phyloP scores from a whole-genome alignment of 2,113 vertebrate species.

The Loxodonta africana region DNA sequence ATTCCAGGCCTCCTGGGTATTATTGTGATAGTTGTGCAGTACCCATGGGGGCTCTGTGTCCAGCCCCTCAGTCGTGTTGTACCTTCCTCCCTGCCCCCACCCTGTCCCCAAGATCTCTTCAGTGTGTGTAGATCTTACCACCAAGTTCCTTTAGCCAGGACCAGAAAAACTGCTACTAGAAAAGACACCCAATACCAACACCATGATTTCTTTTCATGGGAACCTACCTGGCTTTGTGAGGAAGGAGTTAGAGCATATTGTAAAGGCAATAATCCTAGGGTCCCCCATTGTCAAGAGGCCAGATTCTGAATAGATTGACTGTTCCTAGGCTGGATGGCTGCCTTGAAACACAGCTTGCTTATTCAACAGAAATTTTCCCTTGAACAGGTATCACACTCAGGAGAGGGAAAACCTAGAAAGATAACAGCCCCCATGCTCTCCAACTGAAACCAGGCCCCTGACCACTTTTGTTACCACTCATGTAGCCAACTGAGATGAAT shows the following conservation, averaged over 20 bases:
- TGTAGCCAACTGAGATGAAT: conserved; percentile 70
- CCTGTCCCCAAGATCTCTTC: not conserved
- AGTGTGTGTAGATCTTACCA: not conserved
- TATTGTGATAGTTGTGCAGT: too few species aligned
- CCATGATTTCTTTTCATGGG: conserved; percentile 79
- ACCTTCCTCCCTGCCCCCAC: rapidly evolving
- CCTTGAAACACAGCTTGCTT: conserved; percentile 84
- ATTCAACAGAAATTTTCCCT: conserved; percentile 85
- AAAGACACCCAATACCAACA: conserved; percentile 73
- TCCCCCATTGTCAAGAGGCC: conserved; percentile 75
- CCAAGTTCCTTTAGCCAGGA: not conserved
- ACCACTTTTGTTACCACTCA: conserved; percentile 71
- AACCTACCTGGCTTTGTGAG: conserved; percentile 83
- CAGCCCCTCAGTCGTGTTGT: rapidly evolving
- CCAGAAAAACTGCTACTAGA: conserved; percentile 70
- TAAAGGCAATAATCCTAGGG: conserved; percentile 79
- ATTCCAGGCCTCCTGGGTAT: not conserved
- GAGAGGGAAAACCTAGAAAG: conserved; percentile 71
- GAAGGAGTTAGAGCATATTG: conserved; percentile 83
- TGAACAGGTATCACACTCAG: conserved; percentile 77
- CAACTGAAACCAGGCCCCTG: conserved; percentile 77
- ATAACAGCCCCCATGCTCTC: conserved; percentile 75
- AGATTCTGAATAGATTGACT: conserved; percentile 85
- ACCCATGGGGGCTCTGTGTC: not conserved
- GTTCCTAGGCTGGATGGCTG: conserved; percentile 82